A percentile compares a stretch with the other conserved stretches of the same genome.
Conservation (phyloP, 2,113 vertebrate genomes). For the Romanogobio albipinnatus region DNA sequence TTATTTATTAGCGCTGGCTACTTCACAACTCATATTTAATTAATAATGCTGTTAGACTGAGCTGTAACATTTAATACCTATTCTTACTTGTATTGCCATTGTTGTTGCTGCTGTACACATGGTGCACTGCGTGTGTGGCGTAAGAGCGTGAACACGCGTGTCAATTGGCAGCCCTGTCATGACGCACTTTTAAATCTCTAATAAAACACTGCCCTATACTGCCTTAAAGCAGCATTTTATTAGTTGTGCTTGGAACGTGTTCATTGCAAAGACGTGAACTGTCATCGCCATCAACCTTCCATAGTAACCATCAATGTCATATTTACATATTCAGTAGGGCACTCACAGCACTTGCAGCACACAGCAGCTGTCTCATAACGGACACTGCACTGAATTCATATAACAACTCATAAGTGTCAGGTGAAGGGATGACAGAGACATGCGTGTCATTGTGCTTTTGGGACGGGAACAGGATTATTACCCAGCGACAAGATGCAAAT, state of each 20-base stretch:
- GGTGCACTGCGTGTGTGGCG: too few species aligned
- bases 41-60: too few species aligned
- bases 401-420: not conserved
- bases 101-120: too few species aligned
- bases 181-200: not conserved
- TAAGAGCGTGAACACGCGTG: too few species aligned
- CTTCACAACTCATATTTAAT: too few species aligned
- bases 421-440: not conserved
- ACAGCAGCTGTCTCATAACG: not conserved
- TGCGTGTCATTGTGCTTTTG: not conserved
- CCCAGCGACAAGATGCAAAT: constrained; percentile 9
- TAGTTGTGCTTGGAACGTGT: not conserved
- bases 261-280: not conserved
- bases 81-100: too few species aligned
- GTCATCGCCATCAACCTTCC: not conserved
- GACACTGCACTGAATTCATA: not conserved
- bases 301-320: not conserved
- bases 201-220: not conserved
- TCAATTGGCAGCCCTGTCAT: too few species aligned
- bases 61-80: too few species aligned
- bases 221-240: not conserved
- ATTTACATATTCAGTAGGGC: not conserved
- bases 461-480: not conserved
- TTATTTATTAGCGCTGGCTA: too few species aligned
- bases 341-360: not conserved